Evolutionary conservation across 2,113 vertebrate species (phyloP), one percentile per base, ranked within the genome.

Genomic region (Bombycilla garrulus): DNA sequence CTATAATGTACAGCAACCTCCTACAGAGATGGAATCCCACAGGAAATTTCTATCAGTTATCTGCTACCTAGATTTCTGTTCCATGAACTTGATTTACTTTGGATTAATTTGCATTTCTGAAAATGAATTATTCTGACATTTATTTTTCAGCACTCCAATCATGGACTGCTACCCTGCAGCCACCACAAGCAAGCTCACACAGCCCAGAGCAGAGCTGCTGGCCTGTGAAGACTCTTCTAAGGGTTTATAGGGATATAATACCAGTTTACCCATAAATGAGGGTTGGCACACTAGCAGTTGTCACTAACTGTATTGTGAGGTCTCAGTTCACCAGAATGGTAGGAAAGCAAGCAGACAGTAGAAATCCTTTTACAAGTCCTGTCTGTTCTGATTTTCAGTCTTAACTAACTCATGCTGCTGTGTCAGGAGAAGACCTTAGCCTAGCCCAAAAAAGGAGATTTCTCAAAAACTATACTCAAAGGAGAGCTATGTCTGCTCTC

Each of bases 391-490:
- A 14, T 77, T 87, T 86, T 79, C 48, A 67, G 29, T 17, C 84
- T 81, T 91, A 33, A 47, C 29, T 62, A 77, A 64, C 20, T 74
- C 48, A 47, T 36, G 29, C n/a, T 66, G 53, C 53, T 92, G 83
- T 66, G 51, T 80, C 86, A 88, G 66, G 40, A 83, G 81, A 95
- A 95, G 87, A 92, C 84, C 89, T 1, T 0, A 36, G 42, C 54
- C 53, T 4, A 85, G 87, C 54, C 94, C 93, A 90, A 94, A 95
- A 95, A 95, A 93, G 73, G 88, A 96, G 89, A 78, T 70, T 88
- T 91, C 45, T 62, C 87, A 73, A 93, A 73, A 66, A 90, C 54
- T 16, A 23, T 20, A 5, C 60, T 77, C 93, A 48, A 92, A 92
- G 86, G 78, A 91, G 28, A 93, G 64, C 90, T 74, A 12, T 33